These are phyloP conservation scores for Penaeus monodon DNA, from an alignment of 2,888 invertebrate species.

Conservation along the genomic window DNA sequence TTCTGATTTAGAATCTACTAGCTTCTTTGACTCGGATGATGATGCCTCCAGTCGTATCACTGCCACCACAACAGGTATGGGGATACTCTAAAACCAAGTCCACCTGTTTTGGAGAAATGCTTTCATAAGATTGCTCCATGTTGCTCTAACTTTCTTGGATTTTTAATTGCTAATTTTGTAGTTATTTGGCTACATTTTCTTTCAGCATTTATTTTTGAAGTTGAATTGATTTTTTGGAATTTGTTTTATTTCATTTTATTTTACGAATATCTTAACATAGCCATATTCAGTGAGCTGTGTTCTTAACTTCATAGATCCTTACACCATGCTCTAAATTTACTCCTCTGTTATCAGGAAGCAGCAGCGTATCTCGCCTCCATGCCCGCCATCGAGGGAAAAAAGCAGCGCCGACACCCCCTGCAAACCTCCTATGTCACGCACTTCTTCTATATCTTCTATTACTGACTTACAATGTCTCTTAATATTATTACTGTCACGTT, in stretches of 20 bases:
- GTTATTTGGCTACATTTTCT: not conserved
- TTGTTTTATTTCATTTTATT: not conserved
- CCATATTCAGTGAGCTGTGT: not conserved
- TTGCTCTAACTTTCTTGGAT: not conserved
- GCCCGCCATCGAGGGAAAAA: conserved; percentile 86
- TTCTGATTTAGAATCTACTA: conserved; percentile 95
- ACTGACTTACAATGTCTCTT: conserved; percentile 98
- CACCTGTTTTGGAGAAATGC: not conserved
- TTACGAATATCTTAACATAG: not conserved
- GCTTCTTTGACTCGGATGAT: conserved; percentile 93
- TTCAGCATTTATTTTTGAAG: not conserved
- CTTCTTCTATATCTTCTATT: conserved; percentile 97
- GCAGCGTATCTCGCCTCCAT: conserved; percentile 80
- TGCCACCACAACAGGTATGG: conserved; percentile 74
- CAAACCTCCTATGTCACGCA: conserved; percentile 77
- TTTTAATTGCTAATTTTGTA: not conserved
- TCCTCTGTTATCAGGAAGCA: conserved; percentile 73
- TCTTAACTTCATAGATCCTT: not conserved
- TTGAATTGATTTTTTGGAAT: not conserved
- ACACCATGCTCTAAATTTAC: not conserved
- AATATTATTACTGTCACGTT: conserved; percentile 98
- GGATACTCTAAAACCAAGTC: not conserved
- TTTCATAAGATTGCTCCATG: not conserved
- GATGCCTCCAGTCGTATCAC: conserved; percentile 80
- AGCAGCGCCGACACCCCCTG: conserved; percentile 77